phyloP scores from a whole-genome alignment of 2,797 vertebrate species.

The Sebastes glaucus region DNA sequence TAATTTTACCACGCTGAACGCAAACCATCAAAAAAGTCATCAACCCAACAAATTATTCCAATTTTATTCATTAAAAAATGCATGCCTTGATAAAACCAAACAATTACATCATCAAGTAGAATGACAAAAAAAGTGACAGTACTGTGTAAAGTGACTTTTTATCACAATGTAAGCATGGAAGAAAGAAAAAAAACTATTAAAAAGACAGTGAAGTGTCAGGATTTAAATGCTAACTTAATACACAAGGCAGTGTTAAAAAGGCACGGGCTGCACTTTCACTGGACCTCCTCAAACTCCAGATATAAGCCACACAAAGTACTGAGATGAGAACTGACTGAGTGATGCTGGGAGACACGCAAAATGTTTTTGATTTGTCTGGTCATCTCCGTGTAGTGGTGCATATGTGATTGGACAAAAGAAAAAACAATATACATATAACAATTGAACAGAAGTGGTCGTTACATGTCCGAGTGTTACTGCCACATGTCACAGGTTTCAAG shows the following conservation, averaged over 20 bases:
- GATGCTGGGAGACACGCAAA: not conserved
- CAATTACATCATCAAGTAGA: slow-evolving; percentile 65
- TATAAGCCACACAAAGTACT: not conserved
- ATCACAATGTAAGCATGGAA: slow-evolving; percentile 30
- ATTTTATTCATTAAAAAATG: slow-evolving; percentile 80
- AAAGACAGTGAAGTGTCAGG: slow-evolving; percentile 1
- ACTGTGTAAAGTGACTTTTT: slow-evolving; percentile 45
- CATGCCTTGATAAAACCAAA: slow-evolving; percentile 61
- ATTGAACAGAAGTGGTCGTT: slow-evolving; percentile 8
- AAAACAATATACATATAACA: not conserved
- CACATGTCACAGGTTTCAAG: slow-evolving; percentile 2
- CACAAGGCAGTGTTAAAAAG: slow-evolving; percentile 75
- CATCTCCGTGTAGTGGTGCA: slow-evolving; percentile 40
- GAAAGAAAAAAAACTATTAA: slow-evolving; percentile 2
- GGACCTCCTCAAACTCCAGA: not conserved
- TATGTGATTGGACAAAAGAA: slow-evolving; percentile 19
- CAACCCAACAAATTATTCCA: slow-evolving; percentile 41
- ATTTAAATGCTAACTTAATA: slow-evolving; percentile 38
- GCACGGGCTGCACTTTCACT: slow-evolving; percentile 62
- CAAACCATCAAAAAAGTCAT: not conserved
- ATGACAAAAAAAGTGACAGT: slow-evolving; percentile 58
- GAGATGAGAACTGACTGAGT: not conserved
- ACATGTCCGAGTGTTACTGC: not conserved
- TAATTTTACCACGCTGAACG: no score
- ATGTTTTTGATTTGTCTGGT: not conserved